Evolutionary conservation across 2,888 invertebrate species (phyloP), one percentile per base, ranked within the genome.

Genomic region (Crepidodera aurea): DNA sequence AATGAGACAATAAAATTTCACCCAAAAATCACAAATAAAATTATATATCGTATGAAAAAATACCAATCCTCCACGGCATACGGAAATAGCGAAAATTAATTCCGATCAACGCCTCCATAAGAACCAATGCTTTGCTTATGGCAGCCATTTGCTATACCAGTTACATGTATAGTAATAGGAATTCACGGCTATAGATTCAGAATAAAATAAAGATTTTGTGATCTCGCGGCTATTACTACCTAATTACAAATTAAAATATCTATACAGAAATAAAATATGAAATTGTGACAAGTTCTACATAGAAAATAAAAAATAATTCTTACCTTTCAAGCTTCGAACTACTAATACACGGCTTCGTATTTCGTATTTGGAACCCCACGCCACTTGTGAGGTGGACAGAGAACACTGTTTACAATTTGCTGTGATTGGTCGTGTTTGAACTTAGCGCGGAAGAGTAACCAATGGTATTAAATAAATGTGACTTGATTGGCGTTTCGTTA

Each of bases 331-430:
- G 82, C 82, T 82, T 81, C 81, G 82, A 83, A 83, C 83, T 73
- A 83, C 83, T 83, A 83, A 83, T 83, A 83, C 83, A 83, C 83
- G 82, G 84, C 84, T 85, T 84, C 83, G 84, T 85, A 84, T 84
- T 84, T 84, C 84, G 84, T 85, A 84, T 84, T 83, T 84, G 82
- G 79, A 70, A 84, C 84, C 85, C 85, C 85, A 86, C 86, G 85
- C 85, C 84, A 86, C 84, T 85, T 84, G 83, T 83, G 84, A 84
- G 82, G 83, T 83, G 83, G 83, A 83, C 82, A 82, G 82, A 83
- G 83, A 82, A 76, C 77, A 79, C 77, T 77, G 77, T 73, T 74
- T 75, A 72, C 74, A 70, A 60, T 55, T 19, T 39, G 27, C 62
- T 59, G 58, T 78, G 71, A 86, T 86, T 86, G 86, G 86, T 75